A percentile compares a stretch with the other conserved stretches of the same genome.
Conservation (phyloP, 2,113 vertebrate species). For the Nymphicus hollandicus region DNA sequence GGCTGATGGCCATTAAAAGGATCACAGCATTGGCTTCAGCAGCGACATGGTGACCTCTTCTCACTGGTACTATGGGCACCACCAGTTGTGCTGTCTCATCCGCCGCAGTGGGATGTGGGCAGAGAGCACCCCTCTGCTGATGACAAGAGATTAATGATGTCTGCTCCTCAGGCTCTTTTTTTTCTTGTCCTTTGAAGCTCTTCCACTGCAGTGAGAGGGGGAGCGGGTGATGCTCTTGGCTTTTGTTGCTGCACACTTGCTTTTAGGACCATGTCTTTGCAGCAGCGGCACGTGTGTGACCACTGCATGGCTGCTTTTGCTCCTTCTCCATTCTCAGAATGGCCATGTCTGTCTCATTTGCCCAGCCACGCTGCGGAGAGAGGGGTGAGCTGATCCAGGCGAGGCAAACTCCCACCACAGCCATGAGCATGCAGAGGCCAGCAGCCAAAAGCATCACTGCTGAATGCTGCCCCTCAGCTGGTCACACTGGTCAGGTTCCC, state of each 20-base stretch:
- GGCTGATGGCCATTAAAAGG: neutral
- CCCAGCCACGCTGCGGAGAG: accelerated
- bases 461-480: neutral
- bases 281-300: accelerated
- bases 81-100: neutral
- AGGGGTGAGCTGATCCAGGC: neutral
- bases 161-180: neutral
- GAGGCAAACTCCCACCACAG: neutral
- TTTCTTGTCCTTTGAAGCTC: neutral
- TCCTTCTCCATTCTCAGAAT: accelerated
- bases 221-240: neutral
- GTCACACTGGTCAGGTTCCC: neutral
- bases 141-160: constrained; percentile 23
- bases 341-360: accelerated
- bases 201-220: neutral
- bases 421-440: neutral
- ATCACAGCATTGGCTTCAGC: neutral
- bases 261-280: accelerated
- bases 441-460: accelerated
- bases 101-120: accelerated
- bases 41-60: neutral
- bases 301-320: accelerated
- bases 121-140: neutral
- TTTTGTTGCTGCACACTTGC: neutral
- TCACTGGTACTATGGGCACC: accelerated